Percentiles rank a stretch among this genome's conserved stretches.
phyloP scores from a whole-genome alignment of 2,888 invertebrate species.

The Scelioninae gen. 1 region DNA sequence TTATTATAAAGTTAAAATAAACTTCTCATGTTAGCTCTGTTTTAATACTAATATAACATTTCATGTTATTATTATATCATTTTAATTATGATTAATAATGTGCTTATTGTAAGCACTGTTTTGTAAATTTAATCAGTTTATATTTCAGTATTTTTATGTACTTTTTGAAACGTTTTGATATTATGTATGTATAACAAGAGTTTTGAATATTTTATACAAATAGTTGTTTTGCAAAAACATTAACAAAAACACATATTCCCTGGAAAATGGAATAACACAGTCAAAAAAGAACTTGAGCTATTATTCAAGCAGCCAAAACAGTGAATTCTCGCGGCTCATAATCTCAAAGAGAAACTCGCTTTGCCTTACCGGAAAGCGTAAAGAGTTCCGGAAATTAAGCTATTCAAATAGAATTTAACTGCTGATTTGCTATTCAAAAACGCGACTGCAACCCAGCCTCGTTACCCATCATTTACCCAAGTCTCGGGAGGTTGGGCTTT shows the following conservation, averaged over 20 bases:
- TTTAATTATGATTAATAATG: no score
- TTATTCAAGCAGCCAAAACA: slow-evolving; percentile 52
- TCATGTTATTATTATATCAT: no score
- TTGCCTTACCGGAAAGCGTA: slow-evolving; percentile 65
- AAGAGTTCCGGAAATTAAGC: slow-evolving; percentile 74
- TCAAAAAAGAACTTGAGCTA: slow-evolving; percentile 11
- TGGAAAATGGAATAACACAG: not conserved
- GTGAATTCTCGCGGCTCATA: slow-evolving; percentile 58
- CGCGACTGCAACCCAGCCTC: slow-evolving; percentile 72
- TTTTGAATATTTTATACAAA: not conserved
- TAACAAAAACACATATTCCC: slow-evolving; percentile 1
- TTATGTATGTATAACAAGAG: not conserved
- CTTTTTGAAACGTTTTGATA: not conserved
- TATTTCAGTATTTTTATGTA: not conserved
- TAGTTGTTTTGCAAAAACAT: not conserved
- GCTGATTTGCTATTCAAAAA: slow-evolving; percentile 77
- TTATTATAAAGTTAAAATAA: not conserved
- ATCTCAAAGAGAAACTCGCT: slow-evolving; percentile 60
- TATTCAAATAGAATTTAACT: slow-evolving; percentile 76
- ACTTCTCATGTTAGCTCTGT: not conserved
- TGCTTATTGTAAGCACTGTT: no score
- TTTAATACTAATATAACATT: no score
- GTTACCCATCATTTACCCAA: slow-evolving; percentile 75
- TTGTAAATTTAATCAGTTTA: no score
- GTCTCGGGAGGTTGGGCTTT: slow-evolving; percentile 69